Conservation (phyloP, 2,888 invertebrate species). For the Cryptocephalus moraei region DNA sequence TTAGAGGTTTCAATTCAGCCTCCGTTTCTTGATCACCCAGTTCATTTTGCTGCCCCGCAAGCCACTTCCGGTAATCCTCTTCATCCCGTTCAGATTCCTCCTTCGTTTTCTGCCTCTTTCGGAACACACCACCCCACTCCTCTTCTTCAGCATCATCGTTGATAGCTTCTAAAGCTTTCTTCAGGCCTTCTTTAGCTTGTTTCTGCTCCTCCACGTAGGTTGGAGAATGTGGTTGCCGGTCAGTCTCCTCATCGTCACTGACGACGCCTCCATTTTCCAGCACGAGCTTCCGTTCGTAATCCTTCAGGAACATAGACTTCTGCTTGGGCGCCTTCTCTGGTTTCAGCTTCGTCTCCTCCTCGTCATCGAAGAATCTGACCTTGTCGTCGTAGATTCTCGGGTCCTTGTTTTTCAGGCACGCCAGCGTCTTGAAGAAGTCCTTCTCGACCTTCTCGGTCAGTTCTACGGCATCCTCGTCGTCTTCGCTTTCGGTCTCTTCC, state of each 20-base stretch:
- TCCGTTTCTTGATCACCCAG: slow-evolving; percentile 50
- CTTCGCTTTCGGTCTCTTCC: slow-evolving; percentile 45
- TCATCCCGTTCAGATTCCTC: slow-evolving; percentile 43
- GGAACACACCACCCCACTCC: slow-evolving; percentile 45
- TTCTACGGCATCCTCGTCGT: slow-evolving; percentile 52
- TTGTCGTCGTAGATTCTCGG: slow-evolving; percentile 78
- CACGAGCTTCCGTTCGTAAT: slow-evolving; percentile 69
- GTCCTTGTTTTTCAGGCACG: slow-evolving; percentile 79
- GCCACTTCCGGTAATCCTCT: slow-evolving; percentile 64
- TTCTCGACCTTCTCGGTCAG: slow-evolving; percentile 63
- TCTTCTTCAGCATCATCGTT: slow-evolving; percentile 42
- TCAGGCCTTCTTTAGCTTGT: slow-evolving; percentile 54
- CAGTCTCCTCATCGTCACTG: slow-evolving; percentile 38
- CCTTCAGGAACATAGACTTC: slow-evolving; percentile 58
- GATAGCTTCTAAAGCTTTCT: slow-evolving; percentile 38
- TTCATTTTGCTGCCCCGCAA: slow-evolving; percentile 60
- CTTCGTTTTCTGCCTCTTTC: slow-evolving; percentile 44
- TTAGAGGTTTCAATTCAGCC: slow-evolving; percentile 60
- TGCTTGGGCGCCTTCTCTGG: slow-evolving; percentile 34
- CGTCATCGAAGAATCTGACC: slow-evolving; percentile 53
- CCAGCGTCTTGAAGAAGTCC: slow-evolving; percentile 78
- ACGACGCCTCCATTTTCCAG: slow-evolving; percentile 54
- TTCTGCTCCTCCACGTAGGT: slow-evolving; percentile 60
- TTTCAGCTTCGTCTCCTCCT: slow-evolving; percentile 2
- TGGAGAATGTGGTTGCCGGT: slow-evolving; percentile 26